A percentile compares a stretch with the other conserved stretches of the same genome.
Conservation (phyloP, 2,797 vertebrate genomes). For the Danio choprae region DNA sequence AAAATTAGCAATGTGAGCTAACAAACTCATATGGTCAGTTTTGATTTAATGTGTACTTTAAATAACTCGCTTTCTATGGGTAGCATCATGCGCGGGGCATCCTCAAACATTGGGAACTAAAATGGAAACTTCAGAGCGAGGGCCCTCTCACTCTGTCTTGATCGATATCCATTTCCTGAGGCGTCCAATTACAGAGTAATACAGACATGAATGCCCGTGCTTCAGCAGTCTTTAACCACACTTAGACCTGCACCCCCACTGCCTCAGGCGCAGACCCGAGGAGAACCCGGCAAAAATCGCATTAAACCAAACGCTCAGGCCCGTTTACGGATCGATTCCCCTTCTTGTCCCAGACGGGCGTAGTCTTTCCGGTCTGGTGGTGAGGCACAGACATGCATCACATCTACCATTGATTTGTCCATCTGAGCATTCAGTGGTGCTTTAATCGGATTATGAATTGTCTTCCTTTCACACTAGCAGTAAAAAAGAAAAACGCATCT, state of each 20-base stretch:
- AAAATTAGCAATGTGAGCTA: too few species aligned
- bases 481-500: conserved; percentile 43
- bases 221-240: conserved; percentile 80
- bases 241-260: conserved; percentile 75
- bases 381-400: conserved; percentile 54
- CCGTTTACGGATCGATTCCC: conserved; percentile 62
- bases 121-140: conserved; percentile 64
- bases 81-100: background rate
- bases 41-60: too few species aligned
- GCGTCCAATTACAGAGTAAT: conserved; percentile 78
- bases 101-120: conserved; percentile 21
- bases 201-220: conserved; percentile 77
- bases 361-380: conserved; percentile 52
- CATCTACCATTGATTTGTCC: conserved; percentile 66
- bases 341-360: conserved; percentile 51
- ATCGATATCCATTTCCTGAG: conserved; percentile 81
- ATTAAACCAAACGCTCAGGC: conserved; percentile 74
- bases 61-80: too few species aligned
- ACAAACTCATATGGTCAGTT: too few species aligned
- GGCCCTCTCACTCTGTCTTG: conserved; percentile 68
- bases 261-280: conserved; percentile 60
- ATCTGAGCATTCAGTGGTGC: conserved; percentile 60
- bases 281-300: conserved; percentile 70
- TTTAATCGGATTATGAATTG: conserved; percentile 64
- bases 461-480: conserved; percentile 59